Conservation (phyloP, 2,888 invertebrate species). For the Lepidocyrtoides sp. region DNA sequence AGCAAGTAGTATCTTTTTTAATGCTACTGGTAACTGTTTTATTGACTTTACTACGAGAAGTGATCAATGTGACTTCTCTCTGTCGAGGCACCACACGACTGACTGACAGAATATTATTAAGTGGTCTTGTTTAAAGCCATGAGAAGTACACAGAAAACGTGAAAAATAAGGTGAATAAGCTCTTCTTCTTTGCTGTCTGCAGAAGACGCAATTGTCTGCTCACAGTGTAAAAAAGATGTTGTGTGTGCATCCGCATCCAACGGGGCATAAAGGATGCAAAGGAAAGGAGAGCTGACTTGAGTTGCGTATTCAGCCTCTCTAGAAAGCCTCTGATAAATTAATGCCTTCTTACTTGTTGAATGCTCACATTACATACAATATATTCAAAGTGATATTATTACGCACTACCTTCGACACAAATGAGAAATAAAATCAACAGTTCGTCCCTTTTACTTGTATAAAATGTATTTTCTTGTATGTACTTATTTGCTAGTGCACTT, state of each 20-base stretch:
- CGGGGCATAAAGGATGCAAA: conserved; percentile 4
- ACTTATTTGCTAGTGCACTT: background rate
- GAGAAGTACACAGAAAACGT: conserved; percentile 66
- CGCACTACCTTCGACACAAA: conserved; percentile 1
- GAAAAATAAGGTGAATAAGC: conserved; percentile 72
- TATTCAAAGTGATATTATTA: background rate
- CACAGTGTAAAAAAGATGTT: background rate
- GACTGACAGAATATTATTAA: conserved; percentile 76
- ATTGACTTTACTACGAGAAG: conserved; percentile 26
- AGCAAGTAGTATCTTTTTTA: background rate
- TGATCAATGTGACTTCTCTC: conserved; percentile 68
- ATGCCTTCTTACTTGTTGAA: conserved; percentile 69
- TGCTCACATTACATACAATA: conserved; percentile 14
- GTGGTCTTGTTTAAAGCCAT: conserved; percentile 76
- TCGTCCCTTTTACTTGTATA: background rate
- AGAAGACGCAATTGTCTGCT: conserved; percentile 38
- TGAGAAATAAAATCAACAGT: background rate
- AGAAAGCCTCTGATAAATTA: conserved; percentile 48
- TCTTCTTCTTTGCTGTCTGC: conserved; percentile 7
- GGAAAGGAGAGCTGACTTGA: no score
- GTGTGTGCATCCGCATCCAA: conserved; percentile 13
- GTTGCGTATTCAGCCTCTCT: background rate
- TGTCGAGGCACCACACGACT: conserved; percentile 73
- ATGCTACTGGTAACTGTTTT: background rate
- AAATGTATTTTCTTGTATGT: background rate